A percentile compares a stretch with the other conserved stretches of the same genome.
phyloP scores from a whole-genome alignment of 2,888 invertebrate genomes.

The Trichopoda pennipes region DNA sequence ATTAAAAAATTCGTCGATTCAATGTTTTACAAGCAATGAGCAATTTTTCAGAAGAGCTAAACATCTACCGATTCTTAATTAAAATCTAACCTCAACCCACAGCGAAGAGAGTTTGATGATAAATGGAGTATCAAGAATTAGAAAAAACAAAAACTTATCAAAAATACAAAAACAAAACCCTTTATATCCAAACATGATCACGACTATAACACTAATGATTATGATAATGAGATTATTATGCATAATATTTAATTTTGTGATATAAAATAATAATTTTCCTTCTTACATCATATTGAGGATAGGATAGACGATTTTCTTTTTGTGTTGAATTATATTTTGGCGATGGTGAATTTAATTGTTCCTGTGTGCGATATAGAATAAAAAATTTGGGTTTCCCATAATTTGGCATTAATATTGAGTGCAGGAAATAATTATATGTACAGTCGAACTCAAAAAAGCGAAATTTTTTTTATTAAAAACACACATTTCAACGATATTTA shows the following conservation, averaged over 20 bases:
- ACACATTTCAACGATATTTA: no score
- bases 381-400: slow-evolving; percentile 24
- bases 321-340: slow-evolving; percentile 78
- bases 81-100: no score
- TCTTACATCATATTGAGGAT: slow-evolving; percentile 81
- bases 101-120: no score
- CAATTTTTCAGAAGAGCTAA: no score
- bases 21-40: no score
- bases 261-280: slow-evolving; percentile 38
- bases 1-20: no score
- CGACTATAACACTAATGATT: slow-evolving; percentile 15
- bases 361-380: slow-evolving; percentile 70
- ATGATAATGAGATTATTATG: slow-evolving; percentile 9
- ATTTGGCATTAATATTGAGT: neutral
- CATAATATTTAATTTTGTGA: neutral
- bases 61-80: no score
- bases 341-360: slow-evolving; percentile 76
- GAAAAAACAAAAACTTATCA: no score
- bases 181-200: neutral
- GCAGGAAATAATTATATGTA: neutral
- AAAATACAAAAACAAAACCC: no score
- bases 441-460: no score
- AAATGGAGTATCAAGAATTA: no score
- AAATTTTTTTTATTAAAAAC: no score
- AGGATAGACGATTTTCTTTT: slow-evolving; percentile 79